Evolutionary conservation across 2,797 vertebrate species (phyloP).

Genomic region (Alfaro cultratus): DNA sequence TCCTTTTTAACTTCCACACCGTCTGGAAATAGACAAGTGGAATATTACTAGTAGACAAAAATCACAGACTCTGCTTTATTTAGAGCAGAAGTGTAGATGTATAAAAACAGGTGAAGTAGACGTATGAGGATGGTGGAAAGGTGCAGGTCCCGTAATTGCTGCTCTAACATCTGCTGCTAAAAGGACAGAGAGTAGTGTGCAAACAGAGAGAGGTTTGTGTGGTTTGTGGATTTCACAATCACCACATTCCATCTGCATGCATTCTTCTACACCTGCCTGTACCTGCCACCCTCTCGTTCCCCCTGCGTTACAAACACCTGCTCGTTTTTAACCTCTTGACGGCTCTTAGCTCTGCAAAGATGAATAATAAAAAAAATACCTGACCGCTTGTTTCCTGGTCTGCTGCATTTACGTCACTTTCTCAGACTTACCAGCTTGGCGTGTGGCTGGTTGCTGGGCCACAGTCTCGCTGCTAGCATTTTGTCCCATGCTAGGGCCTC

Average conservation of each 20-base stretch:
- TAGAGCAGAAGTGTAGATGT: not conserved
- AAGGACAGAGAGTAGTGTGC: slow-evolving; percentile 3
- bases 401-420: not conserved
- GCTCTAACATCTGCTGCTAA: slow-evolving; percentile 7
- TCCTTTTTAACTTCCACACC: not conserved
- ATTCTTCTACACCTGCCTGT: slow-evolving; percentile 70
- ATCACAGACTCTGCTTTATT: not conserved
- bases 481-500: slow-evolving; percentile 79
- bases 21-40: not conserved
- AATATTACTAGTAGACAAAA: not conserved
- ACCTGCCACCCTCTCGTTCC: slow-evolving; percentile 47
- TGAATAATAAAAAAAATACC: not conserved
- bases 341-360: not conserved
- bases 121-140: slow-evolving; percentile 9
- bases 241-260: slow-evolving; percentile 74
- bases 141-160: slow-evolving; percentile 28
- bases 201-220: slow-evolving; percentile 50
- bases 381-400: not conserved
- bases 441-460: slow-evolving; percentile 65
- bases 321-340: not conserved
- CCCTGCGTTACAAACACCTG: slow-evolving; percentile 42
- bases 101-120: not conserved
- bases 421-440: slow-evolving; percentile 71
- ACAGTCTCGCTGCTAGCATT: slow-evolving; percentile 71
- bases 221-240: slow-evolving; percentile 72